Evolutionary conservation across 1,140 invertebrate species (phyloP), one percentile per base, ranked within the genome.

Genomic region (Drosophila sp.): DNA sequence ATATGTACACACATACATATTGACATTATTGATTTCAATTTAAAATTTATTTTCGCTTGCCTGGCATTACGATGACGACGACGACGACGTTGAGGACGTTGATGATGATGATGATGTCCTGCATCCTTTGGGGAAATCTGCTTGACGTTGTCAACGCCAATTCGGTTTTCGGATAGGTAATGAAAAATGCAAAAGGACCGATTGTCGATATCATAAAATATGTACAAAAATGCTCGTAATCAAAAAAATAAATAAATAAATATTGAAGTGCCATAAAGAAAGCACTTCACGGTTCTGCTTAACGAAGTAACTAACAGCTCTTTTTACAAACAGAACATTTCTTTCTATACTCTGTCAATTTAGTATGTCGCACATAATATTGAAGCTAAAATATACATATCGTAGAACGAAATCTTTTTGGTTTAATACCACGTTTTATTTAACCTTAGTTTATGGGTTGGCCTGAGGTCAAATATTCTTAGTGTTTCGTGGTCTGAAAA

Each of bases 21-120:
- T 76, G 79, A 73, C 50, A 83, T 87, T 83, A 87, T 87, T 87
- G 79, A 89, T 80, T 77, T 70, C 70, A 79, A 89, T 87, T 87
- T 72, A 79, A 74, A 83, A 83, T 82, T 76, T 70, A 79, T 66
- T 64, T 79, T 66, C 47, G 66, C 66, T 55, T 57, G 57, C 64
- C 44, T 75, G 66, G 54, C 38, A 29, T 25, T 30, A 40, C 35
- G 38, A 60, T 40, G 25, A 47, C 38, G 47, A 74, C 64, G 56
- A 56, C 25, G 41, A 66, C 33, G 33, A 17, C 27, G 35, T 10
- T 29, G 41, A 38, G 57, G 62, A 44, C 17, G 55, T 66, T 32
- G 23, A 70, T 44, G 54, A 8, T 23, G 33, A 44, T 44, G 35
- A 35, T 55, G 44, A 55, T 55, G 62, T 64, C 56, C 54, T 58